Evolutionary conservation across 2,113 vertebrate genomes (phyloP), one percentile per base, ranked within the genome.

Genomic region (Microtus oregoni): DNA sequence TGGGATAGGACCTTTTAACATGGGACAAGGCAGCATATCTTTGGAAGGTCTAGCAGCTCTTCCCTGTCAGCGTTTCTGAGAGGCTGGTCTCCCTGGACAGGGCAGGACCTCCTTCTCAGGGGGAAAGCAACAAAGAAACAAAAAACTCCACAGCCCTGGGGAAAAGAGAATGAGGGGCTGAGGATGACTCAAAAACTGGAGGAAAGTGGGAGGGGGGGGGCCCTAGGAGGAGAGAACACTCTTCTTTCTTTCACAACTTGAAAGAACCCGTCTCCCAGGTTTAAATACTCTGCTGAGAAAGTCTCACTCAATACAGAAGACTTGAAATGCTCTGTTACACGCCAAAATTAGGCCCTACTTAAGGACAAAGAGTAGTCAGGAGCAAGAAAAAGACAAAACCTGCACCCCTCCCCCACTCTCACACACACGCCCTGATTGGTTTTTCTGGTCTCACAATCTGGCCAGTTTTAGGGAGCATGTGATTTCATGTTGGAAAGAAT

Each of bases 221-320:
- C 10, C 28, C 9, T 24, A 20, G 44, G 35, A 30, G 30, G 94
- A 94, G 82, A 75, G 12, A 67, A 6, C 68, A 47, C 65, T 77
- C 55, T 58, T 97, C 86, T 94, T 88, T 72, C 95, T 79, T 22
- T 92, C n/a, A 92, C 44, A 82, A 89, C 86, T 95, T 94, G 81
- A 90, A 65, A 90, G 96, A 68, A 95, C 95, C 94, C 95, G 91
- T 41, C 75, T 85, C 35, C 77, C 58, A 92, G 79, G 86, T 94
- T 94, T 97, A 97, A 97, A 93, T 81, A 96, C 82, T 96, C 61
- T 8, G 61, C 38, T 77, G 93, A 96, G 92, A 97, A 96, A 97
- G 89, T 55, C 41, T 91, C 86, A 41, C 86, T 94, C 89, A 44
- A 65, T 75, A 86, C 12, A 94, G 96, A 96, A 91, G 86, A 94